Base-by-base conservation (phyloP, 2,113 vertebrate genomes). In the Dendrocopos noguchii region DNA sequence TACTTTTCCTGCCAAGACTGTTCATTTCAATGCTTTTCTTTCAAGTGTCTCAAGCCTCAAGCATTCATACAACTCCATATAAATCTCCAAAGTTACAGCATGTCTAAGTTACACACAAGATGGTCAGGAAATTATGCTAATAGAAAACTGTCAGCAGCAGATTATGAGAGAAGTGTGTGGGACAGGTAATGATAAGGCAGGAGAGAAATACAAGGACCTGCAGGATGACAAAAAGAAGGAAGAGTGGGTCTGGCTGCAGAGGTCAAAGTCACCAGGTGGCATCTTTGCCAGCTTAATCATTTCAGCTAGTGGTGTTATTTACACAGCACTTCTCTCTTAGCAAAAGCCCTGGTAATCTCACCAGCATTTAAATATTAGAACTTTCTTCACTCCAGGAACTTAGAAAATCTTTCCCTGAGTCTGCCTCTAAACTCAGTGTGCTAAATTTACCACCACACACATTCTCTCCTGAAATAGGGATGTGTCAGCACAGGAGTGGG, bases 101-200 rank as follows among this genome's bases (percentile, higher is more conserved):
- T 46, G 68, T 94, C 90, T 83, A 90, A 75, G 87, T 79, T 93
- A 93, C 59, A 94, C 74, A 92, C 84, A 95, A 90, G 93, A 95
- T 94, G 91, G 79, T 93, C 93, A 91, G 95, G 91, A 95, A 95
- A 96, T 93, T 33, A 83, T 91, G 44, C 76, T 92, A 94, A 93
- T 65, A 85, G 93, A 85, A 90, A 94, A 91, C 87, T 95, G 93
- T 96, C 94, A 96, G 82, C 87, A 75, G 82, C 52, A 86, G 80
- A 94, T 95, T 92, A 94, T 73, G 55, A 80, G 88, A 84, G 50
- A 92, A 94, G 70, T 93, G 85, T 94, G 73, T 0, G 2, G 29
- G 55, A 88, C 63, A 93, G 95, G 85, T 90, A 94, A 79, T 2
- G 15, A 81, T 90, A 89, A 91, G 47, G 47, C 65, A 79, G 21